Evolutionary conservation across 2,888 invertebrate species (phyloP).

Genomic region (Rhingia rostrata): DNA sequence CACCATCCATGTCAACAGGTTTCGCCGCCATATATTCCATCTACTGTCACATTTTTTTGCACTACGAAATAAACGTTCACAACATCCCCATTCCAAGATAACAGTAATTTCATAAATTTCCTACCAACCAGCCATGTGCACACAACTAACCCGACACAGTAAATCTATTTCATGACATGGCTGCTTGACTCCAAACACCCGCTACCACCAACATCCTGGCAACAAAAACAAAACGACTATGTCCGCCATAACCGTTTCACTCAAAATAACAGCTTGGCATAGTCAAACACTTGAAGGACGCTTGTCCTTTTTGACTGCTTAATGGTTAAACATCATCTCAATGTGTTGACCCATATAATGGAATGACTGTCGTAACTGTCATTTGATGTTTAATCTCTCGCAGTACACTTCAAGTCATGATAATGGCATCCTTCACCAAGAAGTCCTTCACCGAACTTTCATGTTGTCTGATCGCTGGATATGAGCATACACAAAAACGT

Average conservation of each 20-base stretch:
- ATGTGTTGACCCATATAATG: constrained; percentile 49
- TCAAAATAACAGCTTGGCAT: constrained; percentile 9
- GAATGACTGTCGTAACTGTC: constrained; percentile 36
- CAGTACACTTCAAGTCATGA: neutral
- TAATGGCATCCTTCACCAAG: neutral
- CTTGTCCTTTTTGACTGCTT: constrained; percentile 33
- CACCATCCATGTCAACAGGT: too few relatives aligned
- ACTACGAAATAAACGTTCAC: too few relatives aligned
- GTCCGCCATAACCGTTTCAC: constrained; percentile 18
- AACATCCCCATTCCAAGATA: neutral
- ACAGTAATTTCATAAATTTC: neutral
- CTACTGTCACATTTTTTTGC: too few relatives aligned
- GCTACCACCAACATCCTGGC: neutral
- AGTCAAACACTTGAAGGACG: constrained; percentile 10
- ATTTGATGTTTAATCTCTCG: constrained; percentile 22
- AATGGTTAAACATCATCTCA: constrained; percentile 43
- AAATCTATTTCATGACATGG: neutral
- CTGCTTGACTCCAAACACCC: neutral
- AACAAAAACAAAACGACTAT: neutral
- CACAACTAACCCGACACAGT: neutral
- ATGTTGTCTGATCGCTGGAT: constrained; percentile 13
- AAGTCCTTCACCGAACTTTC: neutral
- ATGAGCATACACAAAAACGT: too few relatives aligned
- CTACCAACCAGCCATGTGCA: neutral
- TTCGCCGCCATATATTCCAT: too few relatives aligned